These are phyloP conservation scores for Stenolophus ochropezus DNA, from an alignment of 2,888 invertebrate species.

Conservation along the genomic window DNA sequence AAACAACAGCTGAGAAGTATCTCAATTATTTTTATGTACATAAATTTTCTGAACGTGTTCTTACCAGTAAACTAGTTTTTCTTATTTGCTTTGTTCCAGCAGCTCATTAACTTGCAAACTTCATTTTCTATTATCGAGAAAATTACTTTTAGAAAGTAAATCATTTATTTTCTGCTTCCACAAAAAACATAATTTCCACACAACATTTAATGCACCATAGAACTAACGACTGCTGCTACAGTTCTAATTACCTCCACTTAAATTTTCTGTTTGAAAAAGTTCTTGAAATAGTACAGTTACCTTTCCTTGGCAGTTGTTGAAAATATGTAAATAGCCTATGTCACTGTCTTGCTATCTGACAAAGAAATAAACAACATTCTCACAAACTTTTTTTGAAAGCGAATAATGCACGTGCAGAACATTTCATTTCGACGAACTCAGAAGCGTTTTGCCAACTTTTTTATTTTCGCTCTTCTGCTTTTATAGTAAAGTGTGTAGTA, in stretches of 20 bases:
- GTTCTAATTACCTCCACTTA: background rate
- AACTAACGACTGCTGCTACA: background rate
- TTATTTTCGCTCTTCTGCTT: background rate
- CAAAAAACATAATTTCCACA: constrained; percentile 3
- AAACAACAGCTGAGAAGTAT: background rate
- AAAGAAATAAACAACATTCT: constrained; percentile 20
- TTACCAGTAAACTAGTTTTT: background rate
- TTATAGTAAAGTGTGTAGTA: background rate
- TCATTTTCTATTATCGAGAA: constrained; percentile 12
- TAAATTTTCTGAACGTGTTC: background rate
- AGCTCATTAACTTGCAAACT: background rate
- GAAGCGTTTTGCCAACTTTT: background rate
- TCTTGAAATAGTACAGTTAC: constrained; percentile 32
- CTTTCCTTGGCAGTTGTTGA: constrained; percentile 29
- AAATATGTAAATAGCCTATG: constrained; percentile 19
- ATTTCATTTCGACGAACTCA: background rate
- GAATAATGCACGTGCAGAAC: constrained; percentile 6
- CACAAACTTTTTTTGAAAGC: background rate
- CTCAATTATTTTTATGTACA: background rate
- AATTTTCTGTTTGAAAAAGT: constrained; percentile 9
- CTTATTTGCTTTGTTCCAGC: background rate
- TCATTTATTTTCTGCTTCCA: background rate
- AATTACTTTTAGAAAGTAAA: constrained; percentile 34
- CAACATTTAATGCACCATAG: background rate
- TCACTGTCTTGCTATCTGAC: constrained; percentile 5